phyloP scores from a whole-genome alignment of 2,888 invertebrate genomes.

The Eristalis intricaria region DNA sequence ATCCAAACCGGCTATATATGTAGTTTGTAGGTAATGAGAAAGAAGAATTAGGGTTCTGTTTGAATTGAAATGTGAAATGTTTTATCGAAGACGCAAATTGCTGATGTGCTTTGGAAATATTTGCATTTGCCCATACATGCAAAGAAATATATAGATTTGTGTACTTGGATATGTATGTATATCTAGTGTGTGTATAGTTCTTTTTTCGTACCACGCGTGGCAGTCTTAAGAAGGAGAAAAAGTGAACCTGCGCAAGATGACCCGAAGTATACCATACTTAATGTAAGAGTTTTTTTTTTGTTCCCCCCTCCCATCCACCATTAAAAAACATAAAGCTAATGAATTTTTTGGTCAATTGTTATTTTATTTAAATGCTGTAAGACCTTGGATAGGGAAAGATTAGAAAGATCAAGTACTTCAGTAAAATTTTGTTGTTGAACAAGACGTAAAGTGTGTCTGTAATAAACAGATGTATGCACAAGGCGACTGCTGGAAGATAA shows the following conservation, averaged over 20 bases:
- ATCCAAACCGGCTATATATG: slow-evolving; percentile 13
- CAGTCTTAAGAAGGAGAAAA: slow-evolving; percentile 12
- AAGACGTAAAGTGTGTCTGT: too few species aligned
- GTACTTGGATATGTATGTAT: slow-evolving; percentile 17
- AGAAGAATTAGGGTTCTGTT: slow-evolving; percentile 18
- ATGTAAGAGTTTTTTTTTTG: background rate
- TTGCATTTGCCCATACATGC: background rate
- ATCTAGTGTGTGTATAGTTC: slow-evolving; percentile 4
- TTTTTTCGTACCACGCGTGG: slow-evolving; percentile 4
- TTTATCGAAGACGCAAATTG: slow-evolving; percentile 21
- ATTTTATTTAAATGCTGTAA: too few species aligned
- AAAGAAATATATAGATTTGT: background rate
- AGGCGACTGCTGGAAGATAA: too few species aligned
- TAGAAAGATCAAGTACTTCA: too few species aligned
- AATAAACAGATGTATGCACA: too few species aligned
- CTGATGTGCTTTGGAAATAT: slow-evolving; percentile 37
- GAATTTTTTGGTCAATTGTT: background rate
- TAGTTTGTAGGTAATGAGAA: background rate
- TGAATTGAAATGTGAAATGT: slow-evolving; percentile 10
- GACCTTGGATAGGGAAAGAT: too few species aligned
- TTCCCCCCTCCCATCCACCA: too few species aligned
- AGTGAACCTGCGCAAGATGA: slow-evolving; percentile 56
- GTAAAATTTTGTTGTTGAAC: too few species aligned
- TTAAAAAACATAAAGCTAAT: background rate
- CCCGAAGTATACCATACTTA: slow-evolving; percentile 26